These are phyloP conservation scores for Chiridota heheva DNA, from an alignment of 35 echinoderm and acorn worm species.

Conservation along the genomic window DNA sequence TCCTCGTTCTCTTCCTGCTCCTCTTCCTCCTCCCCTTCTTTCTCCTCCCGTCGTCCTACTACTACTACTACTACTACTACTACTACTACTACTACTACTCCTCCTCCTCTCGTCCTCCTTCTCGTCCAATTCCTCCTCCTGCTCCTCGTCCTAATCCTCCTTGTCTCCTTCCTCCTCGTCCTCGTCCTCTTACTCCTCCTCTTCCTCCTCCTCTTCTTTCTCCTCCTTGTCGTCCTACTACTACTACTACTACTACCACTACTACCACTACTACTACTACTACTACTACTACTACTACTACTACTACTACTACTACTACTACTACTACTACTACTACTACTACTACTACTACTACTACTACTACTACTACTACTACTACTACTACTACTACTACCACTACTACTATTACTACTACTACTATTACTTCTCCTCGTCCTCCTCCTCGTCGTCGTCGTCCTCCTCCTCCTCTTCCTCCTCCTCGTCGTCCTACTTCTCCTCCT, in stretches of 20 bases:
- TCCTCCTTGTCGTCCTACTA: neutral
- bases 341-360: conserved; percentile 6
- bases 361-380: conserved; percentile 8
- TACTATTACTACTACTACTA: conserved; percentile 6
- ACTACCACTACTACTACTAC: neutral
- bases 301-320: conserved; percentile 4
- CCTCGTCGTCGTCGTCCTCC: neutral
- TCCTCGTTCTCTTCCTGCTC: neutral
- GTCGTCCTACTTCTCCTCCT: too few species aligned
- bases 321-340: conserved; percentile 8
- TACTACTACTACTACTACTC: conserved; percentile 4
- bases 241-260: neutral
- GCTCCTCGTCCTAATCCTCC: neutral
- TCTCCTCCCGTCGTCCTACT: neutral
- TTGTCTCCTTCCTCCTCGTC: neutral
- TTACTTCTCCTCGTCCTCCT: neutral
- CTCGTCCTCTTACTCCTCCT: neutral
- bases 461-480: too few species aligned
- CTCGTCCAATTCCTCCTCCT: neutral
- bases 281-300: conserved; percentile 4
- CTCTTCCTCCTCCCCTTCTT: neutral
- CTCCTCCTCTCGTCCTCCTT: too few species aligned
- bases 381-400: conserved; percentile 5
- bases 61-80: conserved; percentile 4
- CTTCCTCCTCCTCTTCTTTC: neutral